phyloP scores from a whole-genome alignment of 2,113 vertebrate genomes.

The Serinus canaria region DNA sequence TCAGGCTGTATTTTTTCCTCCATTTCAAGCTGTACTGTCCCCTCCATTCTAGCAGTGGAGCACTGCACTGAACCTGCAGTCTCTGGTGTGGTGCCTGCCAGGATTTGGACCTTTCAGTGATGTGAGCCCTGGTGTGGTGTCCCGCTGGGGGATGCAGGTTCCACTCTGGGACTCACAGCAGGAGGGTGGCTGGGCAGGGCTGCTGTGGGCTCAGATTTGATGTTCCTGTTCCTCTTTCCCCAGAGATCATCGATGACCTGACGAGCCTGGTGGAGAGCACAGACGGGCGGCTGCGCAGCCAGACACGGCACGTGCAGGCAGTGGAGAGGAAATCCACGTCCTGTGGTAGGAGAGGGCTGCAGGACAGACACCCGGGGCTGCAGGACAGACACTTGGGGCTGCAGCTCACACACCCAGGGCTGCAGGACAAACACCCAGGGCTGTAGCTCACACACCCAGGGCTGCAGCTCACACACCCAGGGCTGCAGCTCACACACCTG shows the following conservation, averaged over 20 bases:
- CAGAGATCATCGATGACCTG: conserved; percentile 96
- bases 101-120: background rate
- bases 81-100: accelerated
- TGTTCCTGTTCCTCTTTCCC: background rate
- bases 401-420: no score
- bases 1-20: background rate
- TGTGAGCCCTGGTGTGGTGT: background rate
- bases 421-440: no score
- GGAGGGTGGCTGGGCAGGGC: background rate
- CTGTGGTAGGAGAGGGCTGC: conserved; percentile 80
- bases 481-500: background rate
- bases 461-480: background rate
- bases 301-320: conserved; percentile 85
- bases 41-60: background rate
- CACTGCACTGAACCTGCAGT: background rate
- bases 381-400: no score
- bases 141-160: background rate
- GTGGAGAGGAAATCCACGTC: conserved; percentile 91
- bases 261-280: conserved; percentile 93
- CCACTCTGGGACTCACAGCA: background rate
- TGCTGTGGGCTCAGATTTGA: background rate
- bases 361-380: background rate
- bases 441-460: background rate
- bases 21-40: background rate
- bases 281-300: conserved; percentile 82